These are phyloP conservation scores for Psococerastis gibbosa DNA, from an alignment of 2,888 invertebrate genomes.

Conservation along the genomic window DNA sequence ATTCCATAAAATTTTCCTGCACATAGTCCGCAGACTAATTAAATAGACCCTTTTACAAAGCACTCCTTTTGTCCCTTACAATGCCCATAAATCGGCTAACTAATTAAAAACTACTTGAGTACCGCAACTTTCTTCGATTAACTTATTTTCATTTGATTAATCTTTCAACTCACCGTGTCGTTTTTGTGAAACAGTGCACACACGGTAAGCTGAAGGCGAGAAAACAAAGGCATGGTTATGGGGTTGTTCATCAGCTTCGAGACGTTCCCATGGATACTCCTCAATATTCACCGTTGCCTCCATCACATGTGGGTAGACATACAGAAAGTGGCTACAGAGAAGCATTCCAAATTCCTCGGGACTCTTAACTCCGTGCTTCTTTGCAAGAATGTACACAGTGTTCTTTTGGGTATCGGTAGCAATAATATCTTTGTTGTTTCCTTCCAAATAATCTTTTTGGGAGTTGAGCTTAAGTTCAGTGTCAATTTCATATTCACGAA, in stretches of 20 bases:
- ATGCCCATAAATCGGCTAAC: too few relatives aligned
- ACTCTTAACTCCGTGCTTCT: conserved; percentile 53
- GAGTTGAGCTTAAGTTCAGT: conserved; percentile 49
- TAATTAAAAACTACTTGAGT: too few relatives aligned
- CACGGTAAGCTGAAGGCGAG: conserved; percentile 43
- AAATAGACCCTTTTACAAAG: too few relatives aligned
- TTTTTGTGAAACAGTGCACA: conserved; percentile 45
- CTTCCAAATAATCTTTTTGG: conserved; percentile 48
- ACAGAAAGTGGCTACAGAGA: conserved; percentile 54
- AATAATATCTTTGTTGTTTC: conserved; percentile 62
- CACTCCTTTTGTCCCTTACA: too few relatives aligned
- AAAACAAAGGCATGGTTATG: conserved; percentile 65
- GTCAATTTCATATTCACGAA: conserved; percentile 54
- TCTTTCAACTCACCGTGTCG: conserved; percentile 24
- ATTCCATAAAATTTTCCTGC: too few relatives aligned
- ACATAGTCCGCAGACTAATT: too few relatives aligned
- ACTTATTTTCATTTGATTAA: too few relatives aligned
- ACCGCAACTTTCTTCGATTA: too few relatives aligned
- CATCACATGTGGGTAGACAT: conserved; percentile 52
- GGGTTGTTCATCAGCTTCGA: conserved; percentile 30
- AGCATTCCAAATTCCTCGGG: conserved; percentile 59
- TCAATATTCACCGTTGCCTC: conserved; percentile 48
- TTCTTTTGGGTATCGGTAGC: conserved; percentile 73
- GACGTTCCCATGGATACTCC: conserved; percentile 59
- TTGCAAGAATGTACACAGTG: conserved; percentile 58